Evolutionary conservation across 2,113 vertebrate genomes (phyloP), one percentile per base, ranked within the genome.

Genomic region (Ictalurus punctatus): DNA sequence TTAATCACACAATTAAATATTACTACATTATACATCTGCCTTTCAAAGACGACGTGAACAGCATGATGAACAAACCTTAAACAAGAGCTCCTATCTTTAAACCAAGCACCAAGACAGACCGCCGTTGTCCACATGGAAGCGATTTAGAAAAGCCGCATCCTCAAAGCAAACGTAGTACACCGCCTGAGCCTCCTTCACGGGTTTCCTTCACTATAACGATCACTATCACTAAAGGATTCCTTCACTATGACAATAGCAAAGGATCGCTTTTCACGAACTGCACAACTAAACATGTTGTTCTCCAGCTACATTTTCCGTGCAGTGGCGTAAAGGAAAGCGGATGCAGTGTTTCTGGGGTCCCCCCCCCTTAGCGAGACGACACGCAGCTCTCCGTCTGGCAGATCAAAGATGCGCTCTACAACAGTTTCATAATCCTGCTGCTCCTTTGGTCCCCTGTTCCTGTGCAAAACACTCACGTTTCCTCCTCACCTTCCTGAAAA

Each of bases 321-420:
- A 2, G 76, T 73, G 63, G 79, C 37, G 78, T 74, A 86, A 73
- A 0, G 65, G 88, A 89, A 87, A 90, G 40, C 79, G 34, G 80
- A 88, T 83, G 34, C 19, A 8, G 16, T 0, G 9, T 71, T 80
- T 67, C 71, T 84, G 73, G 61, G 52, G 25, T 27, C 80, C 69
- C 34, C 84, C 80, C 73, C 83, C 48, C 54, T 4, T 23, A 73
- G 65, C 48, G 3, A 86, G 69, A 40, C 67, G 37, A 37, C 30
- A 7, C 21, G 59, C 61, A 10, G n/a, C 61, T 58, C 52, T 56
- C 30, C 34, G 54, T 61, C 16, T 59, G 61, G 7, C 4, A 74
- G 65, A 83, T 71, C 52, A 71, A 69, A 87, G 63, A 71, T 4
- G 9, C 0, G 6, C 27, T 23, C 34, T 40, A 17, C 23, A n/a